These are phyloP conservation scores for Meriones psammophilus DNA, from an alignment of 2,797 vertebrate species.

Conservation along the genomic window DNA sequence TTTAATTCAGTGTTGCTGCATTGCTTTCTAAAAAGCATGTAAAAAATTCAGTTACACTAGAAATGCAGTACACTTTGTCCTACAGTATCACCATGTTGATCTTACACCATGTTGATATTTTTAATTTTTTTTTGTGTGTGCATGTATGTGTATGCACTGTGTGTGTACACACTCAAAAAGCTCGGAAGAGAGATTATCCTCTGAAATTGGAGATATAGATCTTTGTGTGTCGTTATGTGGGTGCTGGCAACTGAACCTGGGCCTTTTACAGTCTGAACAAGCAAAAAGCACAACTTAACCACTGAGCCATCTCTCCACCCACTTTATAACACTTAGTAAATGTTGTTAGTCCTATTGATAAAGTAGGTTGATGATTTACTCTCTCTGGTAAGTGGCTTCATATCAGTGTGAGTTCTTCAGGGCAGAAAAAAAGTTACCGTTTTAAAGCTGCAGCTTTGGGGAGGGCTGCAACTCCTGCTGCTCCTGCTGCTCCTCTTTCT, in stretches of 20 bases:
- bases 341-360: not conserved
- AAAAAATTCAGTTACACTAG: not conserved
- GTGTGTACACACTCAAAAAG: not conserved
- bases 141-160: not conserved
- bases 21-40: conserved; percentile 50
- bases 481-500: conserved; percentile 20
- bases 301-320: not conserved
- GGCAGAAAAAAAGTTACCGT: not conserved
- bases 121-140: not conserved
- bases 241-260: not conserved
- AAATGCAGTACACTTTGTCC: not conserved
- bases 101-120: not conserved
- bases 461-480: not conserved
- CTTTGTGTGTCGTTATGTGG: too few relatives aligned
- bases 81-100: not conserved
- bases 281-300: not conserved
- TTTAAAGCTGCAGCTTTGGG: conserved; percentile 30
- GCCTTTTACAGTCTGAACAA: not conserved
- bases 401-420: conserved; percentile 8
- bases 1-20: conserved; percentile 51
- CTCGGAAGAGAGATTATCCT: not conserved
- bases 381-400: conserved; percentile 43
- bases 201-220: not conserved
- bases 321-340: not conserved
- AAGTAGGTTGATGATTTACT: not conserved